Conservation (phyloP, 2,113 vertebrate genomes). For the Elgaria multicarinata region DNA sequence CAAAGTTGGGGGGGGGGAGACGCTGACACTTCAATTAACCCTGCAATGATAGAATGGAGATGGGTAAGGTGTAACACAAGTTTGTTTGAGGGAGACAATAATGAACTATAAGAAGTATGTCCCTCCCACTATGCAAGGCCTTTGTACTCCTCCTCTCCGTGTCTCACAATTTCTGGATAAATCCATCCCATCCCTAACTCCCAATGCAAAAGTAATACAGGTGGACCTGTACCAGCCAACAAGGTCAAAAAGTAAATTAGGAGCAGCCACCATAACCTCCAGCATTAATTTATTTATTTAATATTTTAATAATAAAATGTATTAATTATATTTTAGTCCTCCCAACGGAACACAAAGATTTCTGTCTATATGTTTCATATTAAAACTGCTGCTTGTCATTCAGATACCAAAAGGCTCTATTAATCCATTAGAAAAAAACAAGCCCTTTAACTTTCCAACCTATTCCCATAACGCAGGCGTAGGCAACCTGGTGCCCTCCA, state of each 20-base stretch:
- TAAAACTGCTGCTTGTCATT: too few relatives aligned
- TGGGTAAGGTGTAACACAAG: not conserved
- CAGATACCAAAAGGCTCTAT: too few relatives aligned
- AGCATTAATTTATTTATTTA: not conserved
- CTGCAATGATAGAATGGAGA: not conserved
- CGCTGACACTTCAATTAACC: not conserved
- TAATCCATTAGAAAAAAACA: not conserved
- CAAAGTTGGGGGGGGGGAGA: not conserved
- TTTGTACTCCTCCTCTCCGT: not conserved
- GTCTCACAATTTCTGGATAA: not conserved
- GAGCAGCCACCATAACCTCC: not conserved
- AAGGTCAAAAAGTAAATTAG: too few relatives aligned
- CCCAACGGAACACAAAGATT: not conserved
- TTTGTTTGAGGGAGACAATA: too few relatives aligned
- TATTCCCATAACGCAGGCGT: conserved; percentile 12
- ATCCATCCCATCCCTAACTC: not conserved
- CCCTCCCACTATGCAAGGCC: not conserved
- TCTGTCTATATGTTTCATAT: not conserved
- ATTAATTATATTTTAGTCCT: too few relatives aligned
- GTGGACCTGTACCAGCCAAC: not conserved
- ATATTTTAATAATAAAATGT: too few relatives aligned
- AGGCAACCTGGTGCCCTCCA: too few relatives aligned
- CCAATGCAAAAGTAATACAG: not conserved
- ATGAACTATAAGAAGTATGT: not conserved
- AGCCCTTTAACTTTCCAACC: conserved; percentile 29